Evolutionary conservation across 2,888 invertebrate species (phyloP), one percentile per base, ranked within the genome.

Genomic region (Philereme vetulata): DNA sequence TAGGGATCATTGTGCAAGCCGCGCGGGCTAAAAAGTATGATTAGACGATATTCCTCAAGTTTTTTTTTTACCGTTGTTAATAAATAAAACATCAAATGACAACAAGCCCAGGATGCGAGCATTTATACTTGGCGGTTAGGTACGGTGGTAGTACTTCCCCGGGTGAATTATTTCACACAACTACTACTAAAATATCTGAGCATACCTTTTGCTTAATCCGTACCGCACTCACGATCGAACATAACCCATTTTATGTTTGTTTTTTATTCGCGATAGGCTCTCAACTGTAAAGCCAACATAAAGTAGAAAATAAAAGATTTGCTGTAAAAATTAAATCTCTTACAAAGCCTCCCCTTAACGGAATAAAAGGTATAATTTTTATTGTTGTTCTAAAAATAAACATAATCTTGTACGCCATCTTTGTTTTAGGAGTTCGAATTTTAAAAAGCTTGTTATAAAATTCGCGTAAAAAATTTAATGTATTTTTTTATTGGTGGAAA

Each of bases 321-420:
- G 84, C 81, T 85, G 75, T 88, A 86, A 89, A 89, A 90, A 89
- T 89, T 90, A 88, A 88, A 88, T 84, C 67, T 86, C 87, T 86
- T 84, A 85, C 81, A 81, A 81, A 77, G 72, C 68, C 73, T 76
- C 80, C 81, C 77, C 80, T 84, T 85, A 84, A 82, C 81, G 78
- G 65, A 74, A 76, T 69, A 78, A 76, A 72, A 77, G 79, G 77
- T 78, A 80, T 88, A 86, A 86, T 88, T 89, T 88, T 86, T 85
- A 87, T 88, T 84, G 82, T 85, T 81, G 81, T 81, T 84, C 73
- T 77, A 81, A 83, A 82, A 77, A 78, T 70, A 71, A 67, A 72
- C 74, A 72, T 78, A 62, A 81, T 80, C 78, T 76, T 63, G 69
- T 11, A 66, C 75, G 78, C 77, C 81, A 84, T 86, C 58, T 84